These are phyloP conservation scores for Garra rufa DNA, from an alignment of 2,113 vertebrate species.

Conservation along the genomic window DNA sequence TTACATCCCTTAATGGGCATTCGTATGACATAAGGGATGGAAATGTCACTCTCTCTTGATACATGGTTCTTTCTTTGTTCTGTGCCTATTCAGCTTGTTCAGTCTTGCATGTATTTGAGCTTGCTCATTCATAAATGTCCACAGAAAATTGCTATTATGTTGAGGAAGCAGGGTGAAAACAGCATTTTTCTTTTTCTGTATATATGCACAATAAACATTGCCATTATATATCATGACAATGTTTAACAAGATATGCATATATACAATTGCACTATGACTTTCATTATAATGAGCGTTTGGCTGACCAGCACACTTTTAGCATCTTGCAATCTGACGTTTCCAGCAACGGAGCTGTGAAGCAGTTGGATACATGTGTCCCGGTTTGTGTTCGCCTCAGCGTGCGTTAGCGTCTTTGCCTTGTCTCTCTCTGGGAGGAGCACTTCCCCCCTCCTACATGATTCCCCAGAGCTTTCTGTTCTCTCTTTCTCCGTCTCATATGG, in stretches of 20 bases:
- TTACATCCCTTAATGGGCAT: constrained; percentile 8
- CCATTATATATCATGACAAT: too few relatives aligned
- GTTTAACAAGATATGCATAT: too few relatives aligned
- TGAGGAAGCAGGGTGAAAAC: not conserved
- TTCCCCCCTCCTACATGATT: not conserved
- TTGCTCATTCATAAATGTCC: constrained; percentile 18
- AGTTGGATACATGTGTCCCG: not conserved
- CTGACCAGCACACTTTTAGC: not conserved
- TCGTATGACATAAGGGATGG: constrained; percentile 20
- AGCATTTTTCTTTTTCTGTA: not conserved
- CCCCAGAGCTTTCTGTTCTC: constrained; percentile 37
- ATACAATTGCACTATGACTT: too few relatives aligned
- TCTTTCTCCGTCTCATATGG: constrained; percentile 41
- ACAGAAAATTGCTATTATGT: not conserved
- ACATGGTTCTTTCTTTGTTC: constrained; percentile 34
- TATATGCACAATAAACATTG: too few relatives aligned
- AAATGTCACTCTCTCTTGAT: constrained; percentile 32
- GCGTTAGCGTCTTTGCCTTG: constrained; percentile 37
- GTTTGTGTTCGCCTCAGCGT: constrained; percentile 35
- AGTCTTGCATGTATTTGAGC: not conserved
- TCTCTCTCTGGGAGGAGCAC: constrained; percentile 49
- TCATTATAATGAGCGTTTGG: not conserved
- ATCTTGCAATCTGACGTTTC: constrained; percentile 7
- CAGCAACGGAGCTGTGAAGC: constrained; percentile 6
- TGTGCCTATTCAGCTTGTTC: constrained; percentile 22